Conservation (phyloP, 2,888 invertebrate genomes). For the Eudasyphora cyanicolor region DNA sequence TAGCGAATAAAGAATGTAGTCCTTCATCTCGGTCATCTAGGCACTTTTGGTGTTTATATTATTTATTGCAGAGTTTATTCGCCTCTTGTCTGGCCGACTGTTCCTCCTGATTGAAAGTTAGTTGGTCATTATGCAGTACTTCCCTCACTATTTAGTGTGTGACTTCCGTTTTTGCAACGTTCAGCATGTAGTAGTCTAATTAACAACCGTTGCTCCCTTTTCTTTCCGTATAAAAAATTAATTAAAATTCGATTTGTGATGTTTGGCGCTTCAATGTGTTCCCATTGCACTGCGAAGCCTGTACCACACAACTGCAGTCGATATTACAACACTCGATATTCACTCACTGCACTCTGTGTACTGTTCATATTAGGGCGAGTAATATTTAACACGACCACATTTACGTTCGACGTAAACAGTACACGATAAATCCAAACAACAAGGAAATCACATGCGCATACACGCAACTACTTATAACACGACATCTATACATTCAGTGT, state of each 20-base stretch:
- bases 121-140: not conserved
- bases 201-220: constrained; percentile 45
- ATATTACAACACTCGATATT: not conserved
- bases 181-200: constrained; percentile 45
- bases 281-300: constrained; percentile 33
- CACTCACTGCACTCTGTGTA: not conserved
- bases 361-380: constrained; percentile 52
- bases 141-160: not conserved
- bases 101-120: not conserved
- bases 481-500: no score
- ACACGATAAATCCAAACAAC: not conserved
- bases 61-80: not conserved
- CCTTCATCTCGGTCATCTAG: no score
- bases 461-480: not conserved
- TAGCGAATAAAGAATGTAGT: no score
- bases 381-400: constrained; percentile 50
- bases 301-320: not conserved
- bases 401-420: constrained; percentile 25
- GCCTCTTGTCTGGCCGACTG: not conserved
- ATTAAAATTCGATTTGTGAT: constrained; percentile 55
- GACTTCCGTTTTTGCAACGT: constrained; percentile 27
- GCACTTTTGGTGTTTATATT: no score
- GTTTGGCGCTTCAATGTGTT: constrained; percentile 38
- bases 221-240: constrained; percentile 37
- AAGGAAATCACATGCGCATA: not conserved